phyloP scores from a whole-genome alignment of 2,797 vertebrate genomes.

The Tamandua tetradactyla region DNA sequence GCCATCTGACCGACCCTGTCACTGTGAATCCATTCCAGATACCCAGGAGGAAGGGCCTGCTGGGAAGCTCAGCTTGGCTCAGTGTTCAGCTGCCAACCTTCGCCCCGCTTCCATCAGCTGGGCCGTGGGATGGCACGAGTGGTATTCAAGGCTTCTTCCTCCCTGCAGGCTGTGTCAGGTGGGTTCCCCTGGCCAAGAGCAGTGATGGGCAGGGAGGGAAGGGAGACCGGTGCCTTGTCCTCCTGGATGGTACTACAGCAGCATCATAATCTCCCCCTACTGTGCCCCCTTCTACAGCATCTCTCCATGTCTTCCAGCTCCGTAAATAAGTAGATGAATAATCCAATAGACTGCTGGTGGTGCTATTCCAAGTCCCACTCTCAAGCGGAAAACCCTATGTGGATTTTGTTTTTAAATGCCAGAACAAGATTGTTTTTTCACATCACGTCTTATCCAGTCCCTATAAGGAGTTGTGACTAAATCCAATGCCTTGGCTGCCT shows the following conservation, averaged over 20 bases:
- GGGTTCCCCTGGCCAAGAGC: not conserved
- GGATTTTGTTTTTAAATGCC: slow-evolving; percentile 1
- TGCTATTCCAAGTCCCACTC: not conserved
- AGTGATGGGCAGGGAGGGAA: not conserved
- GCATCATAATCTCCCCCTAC: not conserved
- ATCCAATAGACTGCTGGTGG: not conserved
- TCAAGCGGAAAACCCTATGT: not conserved
- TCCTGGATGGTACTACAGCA: not conserved
- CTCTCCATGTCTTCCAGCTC: not conserved
- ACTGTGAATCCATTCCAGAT: not conserved
- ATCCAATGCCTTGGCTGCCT: not conserved
- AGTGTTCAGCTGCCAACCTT: not conserved
- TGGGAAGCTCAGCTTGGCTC: not conserved
- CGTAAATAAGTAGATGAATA: not conserved
- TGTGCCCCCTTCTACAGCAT: not conserved
- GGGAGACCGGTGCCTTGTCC: not conserved
- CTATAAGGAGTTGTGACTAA: not conserved
- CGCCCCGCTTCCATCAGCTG: too few relatives aligned
- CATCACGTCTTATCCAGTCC: not conserved
- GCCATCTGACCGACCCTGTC: not conserved
- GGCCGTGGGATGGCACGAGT: not conserved
- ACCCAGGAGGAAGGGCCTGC: too few relatives aligned
- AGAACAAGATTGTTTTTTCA: not conserved
- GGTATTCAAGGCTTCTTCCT: not conserved
- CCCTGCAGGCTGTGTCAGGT: too few relatives aligned